These are phyloP conservation scores for Eulemur mongoz DNA, from an alignment of 2,797 vertebrate species.

Conservation along the genomic window DNA sequence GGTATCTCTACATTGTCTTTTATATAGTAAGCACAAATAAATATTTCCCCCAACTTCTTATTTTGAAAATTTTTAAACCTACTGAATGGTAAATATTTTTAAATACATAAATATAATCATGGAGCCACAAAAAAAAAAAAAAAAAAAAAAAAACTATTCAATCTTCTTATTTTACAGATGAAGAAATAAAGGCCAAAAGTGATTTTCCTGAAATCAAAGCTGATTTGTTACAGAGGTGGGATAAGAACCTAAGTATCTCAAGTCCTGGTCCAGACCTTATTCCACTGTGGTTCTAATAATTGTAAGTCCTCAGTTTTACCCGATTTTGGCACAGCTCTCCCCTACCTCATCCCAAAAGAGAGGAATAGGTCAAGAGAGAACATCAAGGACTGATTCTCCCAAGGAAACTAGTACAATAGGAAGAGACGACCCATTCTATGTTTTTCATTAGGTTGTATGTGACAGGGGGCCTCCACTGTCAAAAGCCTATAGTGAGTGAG, in stretches of 20 bases:
- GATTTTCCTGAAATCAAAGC: conserved; percentile 29
- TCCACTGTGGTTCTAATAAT: neutral
- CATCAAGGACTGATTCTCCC: neutral
- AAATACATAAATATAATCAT: neutral
- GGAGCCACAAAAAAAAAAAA: neutral
- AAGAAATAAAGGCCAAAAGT: neutral
- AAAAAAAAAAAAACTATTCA: neutral
- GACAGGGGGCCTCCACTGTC: neutral
- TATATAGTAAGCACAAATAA: neutral
- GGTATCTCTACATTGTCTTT: neutral
- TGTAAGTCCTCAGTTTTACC: neutral
- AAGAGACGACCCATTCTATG: neutral
- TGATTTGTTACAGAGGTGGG: neutral
- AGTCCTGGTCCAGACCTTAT: neutral
- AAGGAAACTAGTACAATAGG: neutral
- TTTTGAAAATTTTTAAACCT: neutral
- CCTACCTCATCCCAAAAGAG: neutral
- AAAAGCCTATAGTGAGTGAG: neutral
- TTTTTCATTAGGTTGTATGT: neutral
- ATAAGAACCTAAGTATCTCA: neutral
- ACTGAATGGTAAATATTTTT: neutral
- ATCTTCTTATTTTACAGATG: neutral
- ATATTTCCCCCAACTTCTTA: neutral
- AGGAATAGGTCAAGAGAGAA: neutral
- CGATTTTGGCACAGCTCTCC: neutral